Base-by-base conservation (phyloP, 2,113 vertebrate species). In the Pelobates fuscus region DNA sequence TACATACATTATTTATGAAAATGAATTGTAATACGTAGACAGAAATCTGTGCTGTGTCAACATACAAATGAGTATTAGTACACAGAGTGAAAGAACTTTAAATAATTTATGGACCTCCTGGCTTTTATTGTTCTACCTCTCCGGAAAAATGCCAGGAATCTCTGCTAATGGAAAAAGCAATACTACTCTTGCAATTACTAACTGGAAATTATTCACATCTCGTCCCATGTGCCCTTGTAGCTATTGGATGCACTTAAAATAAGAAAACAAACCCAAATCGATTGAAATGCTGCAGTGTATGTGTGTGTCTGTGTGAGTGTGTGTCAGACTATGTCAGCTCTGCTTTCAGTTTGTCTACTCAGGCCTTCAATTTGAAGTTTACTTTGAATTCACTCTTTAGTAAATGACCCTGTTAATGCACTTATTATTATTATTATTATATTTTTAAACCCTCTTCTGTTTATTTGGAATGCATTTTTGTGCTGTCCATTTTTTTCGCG, bases 61-160 rank as follows among this genome's bases (percentile, higher is more conserved):
- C 73, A 79, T 82, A 82, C 80, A 78, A 78, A 77, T 82, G 78
- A 70, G 78, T 81, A 84, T 82, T 77, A 82, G 82, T 67, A 54
- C 76, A 73, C 64, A 81, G 62, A 17, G 78, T 70, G 59, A 76
- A 73, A 80, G 80, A 71, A 55, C 27, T 73, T 81, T 87, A 78
- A 85, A 87, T 86, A 86, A 89, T 84, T 84, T 55, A 84, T 86
- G 81, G 65, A 54, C 54, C 78, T 79, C 81, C 70, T n/a, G n/a
- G n/a, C 84, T 85, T 87, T 18, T 17, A 49, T 14, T 14, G 10
- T 49, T 26, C 86, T 81, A 86, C 82, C 83, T 80, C 68, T 55
- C 23, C 71, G 67, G 78, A 79, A 43, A 63, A 78, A 84, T 81
- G 80, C 54, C 78, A 81, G 79, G 21, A 83, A 86, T 82, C 81